Evolutionary conservation across 2,888 invertebrate species (phyloP).

Genomic region (Adineta ricciae): DNA sequence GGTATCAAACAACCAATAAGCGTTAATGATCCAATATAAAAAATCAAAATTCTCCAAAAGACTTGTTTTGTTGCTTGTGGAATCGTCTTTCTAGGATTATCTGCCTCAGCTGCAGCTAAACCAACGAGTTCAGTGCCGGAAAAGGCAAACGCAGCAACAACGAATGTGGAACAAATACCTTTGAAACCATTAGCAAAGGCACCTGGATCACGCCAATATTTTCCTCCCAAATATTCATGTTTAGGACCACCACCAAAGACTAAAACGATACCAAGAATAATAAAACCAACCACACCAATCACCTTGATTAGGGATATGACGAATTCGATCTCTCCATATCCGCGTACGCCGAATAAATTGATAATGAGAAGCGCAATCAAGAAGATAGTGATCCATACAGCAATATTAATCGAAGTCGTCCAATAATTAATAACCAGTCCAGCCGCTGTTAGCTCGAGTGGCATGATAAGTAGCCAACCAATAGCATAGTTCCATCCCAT

Average conservation of each 20-base stretch:
- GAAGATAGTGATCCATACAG: conserved; percentile 22
- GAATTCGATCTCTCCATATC: conserved; percentile 24
- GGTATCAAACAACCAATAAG: conserved; percentile 21
- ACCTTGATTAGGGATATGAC: conserved; percentile 10
- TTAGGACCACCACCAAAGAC: not conserved
- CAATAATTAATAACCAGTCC: conserved; percentile 23
- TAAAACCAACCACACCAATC: conserved; percentile 6
- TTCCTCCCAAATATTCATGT: not conserved
- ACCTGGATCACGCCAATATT: conserved; percentile 23
- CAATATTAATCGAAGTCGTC: not conserved
- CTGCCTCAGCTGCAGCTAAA: conserved; percentile 18
- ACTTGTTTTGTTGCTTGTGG: conserved; percentile 26
- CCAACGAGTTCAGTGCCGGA: conserved; percentile 25
- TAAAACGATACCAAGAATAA: conserved; percentile 22
- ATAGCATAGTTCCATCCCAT: conserved; percentile 28
- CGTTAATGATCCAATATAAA: not conserved
- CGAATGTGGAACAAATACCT: conserved; percentile 22
- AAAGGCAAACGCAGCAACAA: conserved; percentile 24
- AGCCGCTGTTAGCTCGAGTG: conserved; percentile 23
- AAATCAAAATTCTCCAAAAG: conserved; percentile 27
- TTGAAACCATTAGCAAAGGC: conserved; percentile 23
- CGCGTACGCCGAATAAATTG: conserved; percentile 23
- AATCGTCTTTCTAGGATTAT: conserved; percentile 20
- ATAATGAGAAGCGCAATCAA: not conserved
- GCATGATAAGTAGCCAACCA: not conserved